phyloP scores from a whole-genome alignment of 1,140 invertebrate species.

The Metopolophium dirhodum region DNA sequence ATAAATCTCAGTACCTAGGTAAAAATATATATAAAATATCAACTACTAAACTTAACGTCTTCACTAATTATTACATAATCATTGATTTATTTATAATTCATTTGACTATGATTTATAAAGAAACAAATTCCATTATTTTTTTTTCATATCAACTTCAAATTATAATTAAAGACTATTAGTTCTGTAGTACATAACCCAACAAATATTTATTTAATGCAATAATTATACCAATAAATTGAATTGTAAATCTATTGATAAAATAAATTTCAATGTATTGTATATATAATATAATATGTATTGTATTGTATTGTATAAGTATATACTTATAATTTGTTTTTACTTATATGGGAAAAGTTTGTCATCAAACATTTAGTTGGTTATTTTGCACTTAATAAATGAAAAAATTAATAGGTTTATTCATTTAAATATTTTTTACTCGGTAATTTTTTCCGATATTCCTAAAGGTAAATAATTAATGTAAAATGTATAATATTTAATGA shows the following conservation, averaged over 20 bases:
- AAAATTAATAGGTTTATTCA: not conserved
- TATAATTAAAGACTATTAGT: not conserved
- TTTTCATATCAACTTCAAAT: not conserved
- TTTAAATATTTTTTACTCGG: not conserved
- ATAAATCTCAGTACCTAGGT: not conserved
- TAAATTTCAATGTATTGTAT: not conserved
- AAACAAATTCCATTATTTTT: not conserved
- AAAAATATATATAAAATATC: not conserved
- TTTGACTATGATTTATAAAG: not conserved
- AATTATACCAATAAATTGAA: not conserved
- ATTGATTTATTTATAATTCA: not conserved
- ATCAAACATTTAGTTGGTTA: not conserved
- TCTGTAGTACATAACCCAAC: not conserved
- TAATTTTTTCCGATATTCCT: not conserved
- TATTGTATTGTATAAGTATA: not conserved
- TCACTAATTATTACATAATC: not conserved
- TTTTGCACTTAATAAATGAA: not conserved
- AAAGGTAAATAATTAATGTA: not conserved
- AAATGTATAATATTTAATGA: not conserved
- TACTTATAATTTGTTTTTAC: not conserved
- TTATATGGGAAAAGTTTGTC: not conserved
- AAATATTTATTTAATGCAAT: constrained; percentile 14
- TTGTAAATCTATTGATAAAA: not conserved
- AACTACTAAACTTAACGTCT: not conserved
- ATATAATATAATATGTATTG: not conserved